phyloP scores from a whole-genome alignment of 2,888 invertebrate species.

The Abscondita cerata region DNA sequence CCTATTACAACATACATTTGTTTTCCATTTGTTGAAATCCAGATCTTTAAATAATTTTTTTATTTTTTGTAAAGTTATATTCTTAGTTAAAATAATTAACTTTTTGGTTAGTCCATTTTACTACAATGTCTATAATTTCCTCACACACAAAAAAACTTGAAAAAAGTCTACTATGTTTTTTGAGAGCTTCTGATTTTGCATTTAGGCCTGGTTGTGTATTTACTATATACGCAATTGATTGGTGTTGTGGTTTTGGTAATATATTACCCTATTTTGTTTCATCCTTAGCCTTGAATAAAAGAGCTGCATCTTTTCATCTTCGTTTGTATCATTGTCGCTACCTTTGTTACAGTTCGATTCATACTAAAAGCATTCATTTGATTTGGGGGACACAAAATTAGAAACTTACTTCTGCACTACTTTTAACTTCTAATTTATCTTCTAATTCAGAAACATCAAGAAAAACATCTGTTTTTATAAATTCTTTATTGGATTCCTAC shows the following conservation, averaged over 20 bases:
- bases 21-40: not conserved
- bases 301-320: not conserved
- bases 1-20: not conserved
- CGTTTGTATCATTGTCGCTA: not conserved
- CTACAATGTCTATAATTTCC: not conserved
- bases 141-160: too few relatives aligned
- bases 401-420: too few relatives aligned
- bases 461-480: not conserved
- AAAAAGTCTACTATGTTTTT: too few relatives aligned
- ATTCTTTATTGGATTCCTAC: not conserved
- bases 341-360: not conserved
- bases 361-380: too few relatives aligned
- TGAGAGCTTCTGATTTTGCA: too few relatives aligned
- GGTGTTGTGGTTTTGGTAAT: not conserved
- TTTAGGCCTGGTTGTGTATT: too few relatives aligned
- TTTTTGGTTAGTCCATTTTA: not conserved
- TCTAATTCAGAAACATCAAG: too few relatives aligned
- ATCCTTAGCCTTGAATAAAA: not conserved
- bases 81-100: not conserved
- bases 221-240: too few relatives aligned
- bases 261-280: not conserved
- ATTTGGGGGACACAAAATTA: too few relatives aligned
- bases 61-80: too few relatives aligned
- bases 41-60: too few relatives aligned
- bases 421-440: too few relatives aligned